Conservation (phyloP, 2,888 invertebrate genomes). For the Ceramica pisi region DNA sequence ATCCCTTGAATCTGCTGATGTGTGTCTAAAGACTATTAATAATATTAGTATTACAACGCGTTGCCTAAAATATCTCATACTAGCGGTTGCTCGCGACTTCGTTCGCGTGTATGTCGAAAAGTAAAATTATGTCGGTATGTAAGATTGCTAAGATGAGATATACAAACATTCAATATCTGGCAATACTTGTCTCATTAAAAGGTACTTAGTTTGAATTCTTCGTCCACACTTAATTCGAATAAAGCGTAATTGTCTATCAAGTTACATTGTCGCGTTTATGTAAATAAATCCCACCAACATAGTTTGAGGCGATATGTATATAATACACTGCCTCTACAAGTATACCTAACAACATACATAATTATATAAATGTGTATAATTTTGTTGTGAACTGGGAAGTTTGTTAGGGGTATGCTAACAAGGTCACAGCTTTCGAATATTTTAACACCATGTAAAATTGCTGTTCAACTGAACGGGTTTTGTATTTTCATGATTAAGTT, state of each 20-base stretch:
- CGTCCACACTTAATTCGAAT: conserved; percentile 16
- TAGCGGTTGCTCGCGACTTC: too few relatives aligned
- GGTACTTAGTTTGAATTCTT: background rate
- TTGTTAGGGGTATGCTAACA: conserved; percentile 20
- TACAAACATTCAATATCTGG: too few relatives aligned
- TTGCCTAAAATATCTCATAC: too few relatives aligned
- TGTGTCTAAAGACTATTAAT: too few relatives aligned
- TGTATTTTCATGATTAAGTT: background rate
- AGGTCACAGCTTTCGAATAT: conserved; percentile 15
- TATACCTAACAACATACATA: too few relatives aligned
- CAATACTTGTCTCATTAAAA: too few relatives aligned
- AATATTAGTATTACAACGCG: too few relatives aligned
- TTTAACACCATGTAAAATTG: background rate
- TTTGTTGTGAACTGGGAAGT: conserved; percentile 5
- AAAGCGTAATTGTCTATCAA: conserved; percentile 36
- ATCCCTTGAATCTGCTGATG: too few relatives aligned
- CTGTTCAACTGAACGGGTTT: background rate
- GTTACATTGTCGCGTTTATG: conserved; percentile 41
- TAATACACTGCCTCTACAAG: conserved; percentile 16
- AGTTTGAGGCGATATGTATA: conserved; percentile 33
- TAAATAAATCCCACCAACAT: conserved; percentile 45
- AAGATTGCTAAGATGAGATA: too few relatives aligned
- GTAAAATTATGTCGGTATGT: too few relatives aligned
- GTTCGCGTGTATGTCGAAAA: too few relatives aligned
- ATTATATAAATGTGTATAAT: background rate